Percentiles rank a stretch among this genome's conserved stretches.
Conservation (phyloP, 1,140 invertebrate species). For the Drosophila sp. region DNA sequence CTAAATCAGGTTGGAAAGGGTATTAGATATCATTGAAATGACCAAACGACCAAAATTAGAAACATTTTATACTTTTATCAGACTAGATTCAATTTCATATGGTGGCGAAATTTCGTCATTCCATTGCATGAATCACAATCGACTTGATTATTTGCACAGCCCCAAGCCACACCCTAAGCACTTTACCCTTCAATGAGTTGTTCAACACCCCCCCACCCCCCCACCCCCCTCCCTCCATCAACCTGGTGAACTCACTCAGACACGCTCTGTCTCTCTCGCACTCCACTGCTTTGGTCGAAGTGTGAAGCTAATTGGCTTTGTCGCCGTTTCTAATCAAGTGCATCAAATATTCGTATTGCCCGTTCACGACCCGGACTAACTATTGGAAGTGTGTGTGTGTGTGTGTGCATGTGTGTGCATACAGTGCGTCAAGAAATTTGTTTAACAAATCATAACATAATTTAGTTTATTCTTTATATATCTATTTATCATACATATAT, state of each 20-base stretch:
- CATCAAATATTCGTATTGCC: slow-evolving; percentile 30
- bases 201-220: no score
- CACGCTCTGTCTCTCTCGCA: neutral
- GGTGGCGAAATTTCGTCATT: slow-evolving; percentile 16
- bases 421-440: no score
- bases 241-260: neutral
- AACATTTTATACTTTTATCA: neutral
- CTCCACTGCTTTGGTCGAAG: neutral
- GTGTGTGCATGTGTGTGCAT: neutral
- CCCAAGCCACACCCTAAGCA: neutral
- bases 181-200: neutral
- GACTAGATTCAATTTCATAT: slow-evolving; percentile 15
- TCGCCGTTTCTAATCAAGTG: slow-evolving; percentile 73
- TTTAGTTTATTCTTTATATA: no score
- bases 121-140: slow-evolving; percentile 8
- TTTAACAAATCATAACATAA: no score
- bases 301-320: slow-evolving; percentile 57
- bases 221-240: no score
- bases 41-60: neutral
- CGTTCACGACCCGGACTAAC: slow-evolving; percentile 37
- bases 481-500: no score
- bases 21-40: neutral
- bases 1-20: neutral
- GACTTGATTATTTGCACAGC: neutral
- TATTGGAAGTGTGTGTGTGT: neutral